Evolutionary conservation across 2,113 vertebrate species (phyloP).

Genomic region (Labeo catla): DNA sequence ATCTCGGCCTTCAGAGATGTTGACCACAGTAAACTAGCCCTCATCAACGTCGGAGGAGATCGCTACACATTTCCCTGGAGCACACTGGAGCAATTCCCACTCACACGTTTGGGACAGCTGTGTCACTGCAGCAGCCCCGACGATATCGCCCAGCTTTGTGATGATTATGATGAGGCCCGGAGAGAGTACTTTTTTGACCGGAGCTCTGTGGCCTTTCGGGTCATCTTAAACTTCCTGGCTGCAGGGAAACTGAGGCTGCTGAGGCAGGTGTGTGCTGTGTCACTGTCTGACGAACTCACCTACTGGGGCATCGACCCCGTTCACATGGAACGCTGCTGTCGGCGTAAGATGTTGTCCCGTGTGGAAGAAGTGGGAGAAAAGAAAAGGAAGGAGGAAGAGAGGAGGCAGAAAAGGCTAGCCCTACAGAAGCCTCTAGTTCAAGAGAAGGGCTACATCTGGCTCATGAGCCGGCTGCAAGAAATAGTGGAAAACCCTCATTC

Average conservation of each 20-base stretch:
- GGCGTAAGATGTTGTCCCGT: constrained; percentile 78
- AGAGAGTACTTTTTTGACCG: constrained; percentile 94
- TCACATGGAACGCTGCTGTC: constrained; percentile 89
- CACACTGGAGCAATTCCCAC: constrained; percentile 89
- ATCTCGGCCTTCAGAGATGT: constrained; percentile 64
- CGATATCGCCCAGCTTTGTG: constrained; percentile 87
- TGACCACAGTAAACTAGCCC: constrained; percentile 81
- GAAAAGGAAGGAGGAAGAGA: constrained; percentile 78
- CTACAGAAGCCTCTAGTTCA: constrained; percentile 55
- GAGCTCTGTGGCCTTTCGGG: constrained; percentile 86
- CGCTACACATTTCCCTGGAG: constrained; percentile 92
- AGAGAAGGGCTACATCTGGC: constrained; percentile 73
- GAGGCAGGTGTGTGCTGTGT: constrained; percentile 87
- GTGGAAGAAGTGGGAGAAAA: constrained; percentile 83
- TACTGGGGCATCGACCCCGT: constrained; percentile 94
- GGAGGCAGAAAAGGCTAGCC: constrained; percentile 66
- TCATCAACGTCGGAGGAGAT: constrained; percentile 92
- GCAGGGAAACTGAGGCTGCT: constrained; percentile 90
- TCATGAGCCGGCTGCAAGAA: constrained; percentile 82
- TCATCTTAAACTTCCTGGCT: constrained; percentile 90
- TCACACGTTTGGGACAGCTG: constrained; percentile 86
- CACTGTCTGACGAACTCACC: constrained; percentile 89
- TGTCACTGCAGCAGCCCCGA: constrained; percentile 83
- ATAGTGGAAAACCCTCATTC: constrained; percentile 94
- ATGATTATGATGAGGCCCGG: constrained; percentile 89